Evolutionary conservation across 2,797 vertebrate species (phyloP), one percentile per base, ranked within the genome.

Genomic region (Echeneis naucrates): DNA sequence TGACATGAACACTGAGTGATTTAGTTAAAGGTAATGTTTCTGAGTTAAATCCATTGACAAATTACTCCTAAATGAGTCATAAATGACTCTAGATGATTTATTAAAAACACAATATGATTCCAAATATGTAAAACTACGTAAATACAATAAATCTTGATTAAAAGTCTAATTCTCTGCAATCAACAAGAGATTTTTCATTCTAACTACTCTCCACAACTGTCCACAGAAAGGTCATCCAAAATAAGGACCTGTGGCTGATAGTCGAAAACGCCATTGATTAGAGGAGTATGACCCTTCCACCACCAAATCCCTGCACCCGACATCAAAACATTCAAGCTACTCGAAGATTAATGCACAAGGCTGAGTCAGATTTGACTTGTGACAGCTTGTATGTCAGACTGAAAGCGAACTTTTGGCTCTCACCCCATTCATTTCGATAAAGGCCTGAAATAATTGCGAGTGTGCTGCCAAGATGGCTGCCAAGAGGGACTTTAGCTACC

Each of bases 31-130:
- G 2, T 45, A 37, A 45, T 42, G 27, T 68, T 65, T 68, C 12
- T 26, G 32, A 42, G 52, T 60, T 26, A 38, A 72, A 37, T 19
- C 27, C 23, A 24, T 14, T 71, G 40, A 45, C 21, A 68, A 81
- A 82, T 68, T 21, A 30, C n/a, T 53, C 77, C 75, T 48, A 62
- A 77, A 75, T 72, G 5, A 71, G 24, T 57, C 10, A 27, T 68
- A 48, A 45, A 3, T 54, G 44, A 60, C 27, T 26, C 13, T 21
- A n/a, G 8, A 11, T 60, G 16, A 71, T n/a, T 40, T 24, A 58
- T 33, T 50, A 38, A 54, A 68, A 57, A 19, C 14, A 5, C 8
- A 19, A 19, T 19, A 44, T 51, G 33, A 14, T 37, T 54, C n/a
- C 5, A 45, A 64, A 52, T 32, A 58, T 32, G 3, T 53, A 19